A percentile compares a stretch with the other conserved stretches of the same genome.
These are phyloP conservation scores for Embiotoca jacksoni DNA, from an alignment of 2,113 vertebrate genomes.

Conservation along the genomic window DNA sequence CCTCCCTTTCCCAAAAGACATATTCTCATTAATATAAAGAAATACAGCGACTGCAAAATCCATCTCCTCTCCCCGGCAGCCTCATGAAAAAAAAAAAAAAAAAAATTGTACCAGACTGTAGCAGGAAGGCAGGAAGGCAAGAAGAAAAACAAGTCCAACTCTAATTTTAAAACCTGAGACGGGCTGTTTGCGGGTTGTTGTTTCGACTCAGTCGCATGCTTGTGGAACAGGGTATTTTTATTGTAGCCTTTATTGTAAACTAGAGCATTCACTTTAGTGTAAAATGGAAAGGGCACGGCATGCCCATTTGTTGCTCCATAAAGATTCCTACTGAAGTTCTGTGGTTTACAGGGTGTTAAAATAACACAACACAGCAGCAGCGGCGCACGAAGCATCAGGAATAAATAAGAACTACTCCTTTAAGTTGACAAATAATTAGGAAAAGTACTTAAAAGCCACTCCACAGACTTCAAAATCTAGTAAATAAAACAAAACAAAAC, in stretches of 20 bases:
- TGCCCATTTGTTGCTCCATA: slow-evolving; percentile 35
- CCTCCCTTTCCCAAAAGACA: neutral
- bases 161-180: slow-evolving; percentile 69
- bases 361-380: neutral
- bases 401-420: neutral
- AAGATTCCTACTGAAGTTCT: slow-evolving; percentile 35
- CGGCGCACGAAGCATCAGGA: neutral
- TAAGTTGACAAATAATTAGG: no score
- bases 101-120: slow-evolving; percentile 6
- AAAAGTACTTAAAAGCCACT: no score
- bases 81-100: neutral
- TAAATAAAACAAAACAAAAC: no score
- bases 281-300: slow-evolving; percentile 47
- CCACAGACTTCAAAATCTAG: no score
- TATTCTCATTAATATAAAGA: neutral
- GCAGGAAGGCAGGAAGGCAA: slow-evolving; percentile 21
- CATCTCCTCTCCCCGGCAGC: neutral
- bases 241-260: slow-evolving; percentile 69
- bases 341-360: slow-evolving; percentile 36
- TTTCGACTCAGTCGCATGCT: slow-evolving; percentile 64
- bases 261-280: slow-evolving; percentile 54
- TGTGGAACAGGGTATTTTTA: slow-evolving; percentile 70
- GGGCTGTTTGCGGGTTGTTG: slow-evolving; percentile 67
- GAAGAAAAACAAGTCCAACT: slow-evolving; percentile 55
- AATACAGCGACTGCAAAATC: neutral